Percentiles rank a stretch among this genome's conserved stretches.
phyloP scores from a whole-genome alignment of 2,888 invertebrate species.

The Endotricha flammealis region DNA sequence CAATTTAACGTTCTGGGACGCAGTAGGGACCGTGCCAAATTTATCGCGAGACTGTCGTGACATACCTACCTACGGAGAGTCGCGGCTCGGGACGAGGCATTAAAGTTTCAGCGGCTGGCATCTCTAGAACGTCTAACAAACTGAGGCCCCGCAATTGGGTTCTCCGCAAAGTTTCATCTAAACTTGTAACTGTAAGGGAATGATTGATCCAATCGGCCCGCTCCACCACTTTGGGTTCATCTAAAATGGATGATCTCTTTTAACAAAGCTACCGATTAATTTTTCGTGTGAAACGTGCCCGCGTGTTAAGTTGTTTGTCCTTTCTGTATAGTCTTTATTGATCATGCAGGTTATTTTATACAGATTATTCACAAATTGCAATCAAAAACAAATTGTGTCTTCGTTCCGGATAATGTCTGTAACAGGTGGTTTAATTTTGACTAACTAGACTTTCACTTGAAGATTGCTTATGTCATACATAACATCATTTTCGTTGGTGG shows the following conservation, averaged over 20 bases:
- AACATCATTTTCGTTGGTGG: too few species aligned
- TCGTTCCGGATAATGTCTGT: too few species aligned
- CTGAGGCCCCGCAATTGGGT: constrained; percentile 40
- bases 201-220: constrained; percentile 34
- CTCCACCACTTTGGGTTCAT: constrained; percentile 21
- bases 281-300: not conserved
- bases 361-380: too few species aligned
- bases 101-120: constrained; percentile 45
- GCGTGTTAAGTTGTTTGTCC: too few species aligned
- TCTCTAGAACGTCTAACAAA: constrained; percentile 32
- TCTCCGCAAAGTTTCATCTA: constrained; percentile 27
- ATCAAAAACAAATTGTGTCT: too few species aligned
- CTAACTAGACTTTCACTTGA: too few species aligned
- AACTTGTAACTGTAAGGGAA: constrained; percentile 37
- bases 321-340: too few species aligned
- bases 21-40: constrained; percentile 34
- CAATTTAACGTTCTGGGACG: constrained; percentile 26
- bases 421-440: too few species aligned
- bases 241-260: constrained; percentile 17
- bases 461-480: too few species aligned
- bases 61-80: constrained; percentile 30
- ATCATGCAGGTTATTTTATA: too few species aligned
- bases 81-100: constrained; percentile 33
- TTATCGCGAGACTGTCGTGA: constrained; percentile 38
- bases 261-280: constrained; percentile 9